A percentile compares a stretch with the other conserved stretches of the same genome.
phyloP scores from a whole-genome alignment of 2,113 vertebrate genomes.

The Stigmatopora argus region DNA sequence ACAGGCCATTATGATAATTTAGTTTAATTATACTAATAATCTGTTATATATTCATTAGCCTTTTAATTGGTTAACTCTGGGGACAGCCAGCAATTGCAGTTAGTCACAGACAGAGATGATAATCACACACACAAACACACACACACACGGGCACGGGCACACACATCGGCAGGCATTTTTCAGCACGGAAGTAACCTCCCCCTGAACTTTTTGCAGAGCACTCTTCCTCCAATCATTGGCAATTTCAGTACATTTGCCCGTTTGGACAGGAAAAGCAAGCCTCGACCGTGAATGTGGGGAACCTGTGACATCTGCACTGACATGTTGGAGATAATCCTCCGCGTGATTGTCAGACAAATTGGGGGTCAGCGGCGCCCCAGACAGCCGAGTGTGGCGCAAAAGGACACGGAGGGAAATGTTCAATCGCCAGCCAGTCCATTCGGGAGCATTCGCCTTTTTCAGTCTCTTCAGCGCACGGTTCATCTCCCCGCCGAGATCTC shows the following conservation, averaged over 20 bases:
- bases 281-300: conserved; percentile 55
- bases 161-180: conserved; percentile 12
- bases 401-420: conserved; percentile 80
- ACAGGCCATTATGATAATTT: conserved; percentile 62
- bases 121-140: conserved; percentile 22
- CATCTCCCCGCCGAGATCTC: conserved; percentile 50
- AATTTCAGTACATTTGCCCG: conserved; percentile 69
- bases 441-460: conserved; percentile 69
- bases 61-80: conserved; percentile 70
- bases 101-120: conserved; percentile 62
- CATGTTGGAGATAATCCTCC: conserved; percentile 74
- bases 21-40: conserved; percentile 70
- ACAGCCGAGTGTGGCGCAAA: conserved; percentile 64
- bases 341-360: conserved; percentile 85
- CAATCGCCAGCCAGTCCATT: conserved; percentile 56
- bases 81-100: conserved; percentile 59
- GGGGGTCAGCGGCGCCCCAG: conserved; percentile 81
- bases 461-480: conserved; percentile 70
- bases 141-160: conserved; percentile 13
- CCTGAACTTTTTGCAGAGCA: conserved; percentile 54
- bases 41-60: conserved; percentile 73
- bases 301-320: conserved; percentile 86
- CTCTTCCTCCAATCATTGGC: conserved; percentile 35
- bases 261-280: conserved; percentile 57
- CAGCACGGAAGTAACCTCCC: conserved; percentile 40